Percentiles rank a stretch among this genome's conserved stretches.
These are phyloP conservation scores for Urocyon cinereoargenteus DNA, from an alignment of 2,797 vertebrate genomes.

Conservation along the genomic window DNA sequence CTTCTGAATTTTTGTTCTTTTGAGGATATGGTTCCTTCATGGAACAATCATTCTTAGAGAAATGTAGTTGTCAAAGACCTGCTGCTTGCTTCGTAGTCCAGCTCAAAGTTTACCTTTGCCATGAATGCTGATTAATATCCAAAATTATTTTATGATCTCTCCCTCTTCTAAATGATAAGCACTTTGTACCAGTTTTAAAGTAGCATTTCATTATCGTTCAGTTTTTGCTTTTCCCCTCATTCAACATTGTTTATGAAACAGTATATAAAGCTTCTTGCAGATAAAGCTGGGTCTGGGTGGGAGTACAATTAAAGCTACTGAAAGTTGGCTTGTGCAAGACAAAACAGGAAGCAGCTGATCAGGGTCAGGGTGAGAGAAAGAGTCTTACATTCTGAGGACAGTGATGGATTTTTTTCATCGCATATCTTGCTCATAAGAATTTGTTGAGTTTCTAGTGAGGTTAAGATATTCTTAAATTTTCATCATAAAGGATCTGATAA, in stretches of 20 bases:
- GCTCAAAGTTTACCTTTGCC: not conserved
- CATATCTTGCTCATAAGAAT: not conserved
- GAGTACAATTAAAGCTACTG: not conserved
- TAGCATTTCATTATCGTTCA: not conserved
- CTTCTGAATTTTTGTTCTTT: not conserved
- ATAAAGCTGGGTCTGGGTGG: not conserved
- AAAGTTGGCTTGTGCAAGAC: not conserved
- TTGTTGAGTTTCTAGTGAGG: not conserved
- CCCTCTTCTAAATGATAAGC: not conserved
- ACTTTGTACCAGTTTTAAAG: not conserved
- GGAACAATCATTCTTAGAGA: not conserved
- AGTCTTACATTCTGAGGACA: not conserved
- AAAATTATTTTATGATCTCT: not conserved
- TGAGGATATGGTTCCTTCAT: not conserved
- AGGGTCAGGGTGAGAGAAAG: not conserved
- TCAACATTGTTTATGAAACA: not conserved
- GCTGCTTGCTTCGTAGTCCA: not conserved
- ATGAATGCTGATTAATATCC: not conserved
- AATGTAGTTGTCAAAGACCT: not conserved
- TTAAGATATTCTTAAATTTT: slow-evolving; percentile 16
- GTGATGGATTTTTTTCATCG: not conserved
- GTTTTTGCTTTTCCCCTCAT: not conserved
- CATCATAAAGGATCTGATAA: not conserved
- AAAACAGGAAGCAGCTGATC: not conserved
- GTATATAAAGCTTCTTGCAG: not conserved